Evolutionary conservation across 2,113 vertebrate species (phyloP).

Genomic region (Oreochromis niloticus): DNA sequence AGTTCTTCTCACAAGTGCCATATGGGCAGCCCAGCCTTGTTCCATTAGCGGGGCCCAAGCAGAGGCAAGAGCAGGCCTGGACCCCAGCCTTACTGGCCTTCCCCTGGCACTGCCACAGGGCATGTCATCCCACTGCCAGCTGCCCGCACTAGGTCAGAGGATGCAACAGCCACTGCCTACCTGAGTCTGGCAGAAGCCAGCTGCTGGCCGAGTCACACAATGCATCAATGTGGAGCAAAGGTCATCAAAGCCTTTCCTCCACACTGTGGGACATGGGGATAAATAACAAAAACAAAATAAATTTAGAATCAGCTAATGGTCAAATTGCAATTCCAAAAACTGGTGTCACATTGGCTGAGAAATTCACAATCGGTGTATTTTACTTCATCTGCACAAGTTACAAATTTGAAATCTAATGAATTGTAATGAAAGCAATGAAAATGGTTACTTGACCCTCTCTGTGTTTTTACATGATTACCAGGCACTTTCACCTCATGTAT

Average conservation of each 20-base stretch:
- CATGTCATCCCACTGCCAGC: conserved; percentile 75
- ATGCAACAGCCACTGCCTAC: conserved; percentile 46
- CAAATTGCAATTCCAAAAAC: not conserved
- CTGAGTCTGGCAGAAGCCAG: conserved; percentile 36
- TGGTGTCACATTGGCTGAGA: not conserved
- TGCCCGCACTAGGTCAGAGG: conserved; percentile 64
- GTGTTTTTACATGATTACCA: not conserved
- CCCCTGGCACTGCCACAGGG: conserved; percentile 76
- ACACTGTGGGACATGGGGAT: not conserved
- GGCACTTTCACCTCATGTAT: conserved; percentile 25
- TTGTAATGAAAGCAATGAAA: not conserved
- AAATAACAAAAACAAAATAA: not conserved
- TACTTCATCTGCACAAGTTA: not conserved
- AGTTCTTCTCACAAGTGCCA: conserved; percentile 68
- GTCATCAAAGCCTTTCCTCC: not conserved
- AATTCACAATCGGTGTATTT: not conserved
- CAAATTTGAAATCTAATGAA: not conserved
- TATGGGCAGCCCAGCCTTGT: conserved; percentile 68
- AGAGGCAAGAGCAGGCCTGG: conserved; percentile 50
- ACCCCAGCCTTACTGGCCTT: conserved; percentile 63
- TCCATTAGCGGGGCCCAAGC: conserved; percentile 71
- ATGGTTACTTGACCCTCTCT: not conserved
- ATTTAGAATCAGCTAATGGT: not conserved
- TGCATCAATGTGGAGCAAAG: conserved; percentile 1
- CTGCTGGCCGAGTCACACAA: not conserved